These are phyloP conservation scores for Metridium senile DNA, from an alignment of 92 coral and sea anemone species.

Conservation along the genomic window DNA sequence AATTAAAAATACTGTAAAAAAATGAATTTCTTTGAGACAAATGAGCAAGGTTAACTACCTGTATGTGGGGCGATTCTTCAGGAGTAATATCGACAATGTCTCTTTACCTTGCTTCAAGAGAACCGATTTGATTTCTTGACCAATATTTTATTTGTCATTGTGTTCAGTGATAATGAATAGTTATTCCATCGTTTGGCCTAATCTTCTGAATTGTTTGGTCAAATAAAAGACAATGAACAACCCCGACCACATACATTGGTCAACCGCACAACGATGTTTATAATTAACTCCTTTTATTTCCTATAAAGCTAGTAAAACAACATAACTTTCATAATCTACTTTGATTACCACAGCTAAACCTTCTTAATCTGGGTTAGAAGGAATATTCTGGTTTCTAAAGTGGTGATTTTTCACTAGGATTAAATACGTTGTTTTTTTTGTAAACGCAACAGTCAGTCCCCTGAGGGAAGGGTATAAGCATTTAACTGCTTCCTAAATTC, in stretches of 20 bases:
- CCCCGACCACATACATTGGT: neutral
- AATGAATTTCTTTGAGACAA: neutral
- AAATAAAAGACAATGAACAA: conserved; percentile 3
- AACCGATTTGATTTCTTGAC: neutral
- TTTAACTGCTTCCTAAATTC: neutral
- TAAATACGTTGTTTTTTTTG: neutral
- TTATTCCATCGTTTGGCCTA: neutral
- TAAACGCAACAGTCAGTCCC: neutral
- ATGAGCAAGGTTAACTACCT: neutral
- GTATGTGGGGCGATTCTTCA: neutral
- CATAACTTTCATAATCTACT: neutral
- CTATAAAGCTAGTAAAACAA: neutral
- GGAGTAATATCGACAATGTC: neutral
- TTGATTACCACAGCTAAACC: neutral
- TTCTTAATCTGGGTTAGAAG: neutral
- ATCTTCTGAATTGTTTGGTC: neutral
- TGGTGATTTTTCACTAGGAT: neutral
- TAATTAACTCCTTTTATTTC: neutral
- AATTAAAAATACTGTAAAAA: too few relatives aligned
- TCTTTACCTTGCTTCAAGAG: neutral
- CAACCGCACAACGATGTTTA: neutral
- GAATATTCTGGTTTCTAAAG: neutral
- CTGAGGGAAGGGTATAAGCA: neutral
- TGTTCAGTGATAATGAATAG: neutral
- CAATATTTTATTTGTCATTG: neutral